These are phyloP conservation scores for Geophilus truncorum DNA, from an alignment of 2,888 invertebrate genomes.

Conservation along the genomic window DNA sequence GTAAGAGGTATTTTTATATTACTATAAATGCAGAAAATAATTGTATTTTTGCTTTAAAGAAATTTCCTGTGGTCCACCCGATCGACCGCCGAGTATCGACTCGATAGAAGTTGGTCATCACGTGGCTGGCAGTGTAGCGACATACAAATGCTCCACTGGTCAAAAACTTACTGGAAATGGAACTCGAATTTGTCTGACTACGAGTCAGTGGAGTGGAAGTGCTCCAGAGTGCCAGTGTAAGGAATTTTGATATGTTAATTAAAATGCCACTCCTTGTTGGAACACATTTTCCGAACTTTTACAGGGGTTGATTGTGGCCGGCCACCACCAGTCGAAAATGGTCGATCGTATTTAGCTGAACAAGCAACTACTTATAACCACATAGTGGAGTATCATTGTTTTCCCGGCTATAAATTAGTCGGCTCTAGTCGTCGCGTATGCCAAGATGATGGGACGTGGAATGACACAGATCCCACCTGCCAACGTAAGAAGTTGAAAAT, in stretches of 20 bases:
- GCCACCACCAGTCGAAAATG: constrained; percentile 70
- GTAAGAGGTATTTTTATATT: constrained; percentile 50
- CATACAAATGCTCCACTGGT: constrained; percentile 77
- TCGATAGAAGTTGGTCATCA: constrained; percentile 57
- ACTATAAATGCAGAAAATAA: not conserved
- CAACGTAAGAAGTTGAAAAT: constrained; percentile 60
- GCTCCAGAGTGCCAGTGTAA: constrained; percentile 75
- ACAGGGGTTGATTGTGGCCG: constrained; percentile 78
- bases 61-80: constrained; percentile 71
- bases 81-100: constrained; percentile 52
- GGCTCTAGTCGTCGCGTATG: constrained; percentile 54
- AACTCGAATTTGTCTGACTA: constrained; percentile 67
- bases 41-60: constrained; percentile 50
- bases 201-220: constrained; percentile 75
- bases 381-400: constrained; percentile 81
- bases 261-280: not conserved
- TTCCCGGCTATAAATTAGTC: constrained; percentile 69
- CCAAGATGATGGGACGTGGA: constrained; percentile 75
- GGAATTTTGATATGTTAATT: constrained; percentile 41
- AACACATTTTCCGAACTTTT: constrained; percentile 35
- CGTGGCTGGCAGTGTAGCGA: constrained; percentile 72
- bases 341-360: constrained; percentile 78
- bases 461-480: constrained; percentile 72
- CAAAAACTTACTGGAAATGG: constrained; percentile 69
- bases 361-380: constrained; percentile 76